Conservation (phyloP, 2,888 invertebrate genomes). For the Cheilosia vernalis region DNA sequence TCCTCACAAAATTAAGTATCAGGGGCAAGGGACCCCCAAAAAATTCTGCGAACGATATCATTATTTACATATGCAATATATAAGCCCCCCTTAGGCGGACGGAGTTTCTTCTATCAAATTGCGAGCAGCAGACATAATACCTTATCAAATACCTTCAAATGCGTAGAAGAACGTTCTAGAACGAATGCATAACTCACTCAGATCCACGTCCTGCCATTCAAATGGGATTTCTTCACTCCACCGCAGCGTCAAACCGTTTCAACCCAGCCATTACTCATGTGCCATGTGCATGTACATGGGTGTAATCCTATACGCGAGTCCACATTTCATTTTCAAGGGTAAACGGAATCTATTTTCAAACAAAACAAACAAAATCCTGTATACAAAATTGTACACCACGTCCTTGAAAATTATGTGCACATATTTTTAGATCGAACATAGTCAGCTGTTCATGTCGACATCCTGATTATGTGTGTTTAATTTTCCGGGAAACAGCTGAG, state of each 20-base stretch:
- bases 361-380: not conserved
- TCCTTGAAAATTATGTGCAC: conserved; percentile 34
- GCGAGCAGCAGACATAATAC: no score
- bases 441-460: conserved; percentile 59
- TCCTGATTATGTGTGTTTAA: conserved; percentile 26
- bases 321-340: conserved; percentile 1
- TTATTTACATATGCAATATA: no score
- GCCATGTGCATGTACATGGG: conserved; percentile 1
- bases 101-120: no score
- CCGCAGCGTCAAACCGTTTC: conserved; percentile 14
- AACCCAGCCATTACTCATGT: conserved; percentile 19
- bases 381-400: conserved; percentile 1
- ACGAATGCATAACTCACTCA: not conserved
- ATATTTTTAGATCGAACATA: conserved; percentile 34
- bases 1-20: no score
- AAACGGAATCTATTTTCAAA: conserved; percentile 4
- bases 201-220: conserved; percentile 3
- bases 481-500: conserved; percentile 61
- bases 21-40: no score
- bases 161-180: no score
- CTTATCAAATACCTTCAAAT: no score
- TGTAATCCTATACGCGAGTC: conserved; percentile 16
- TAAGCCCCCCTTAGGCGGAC: no score
- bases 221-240: no score
- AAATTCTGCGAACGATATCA: no score